Conservation (phyloP, 2,113 vertebrate species). For the Muntiacus reevesi region DNA sequence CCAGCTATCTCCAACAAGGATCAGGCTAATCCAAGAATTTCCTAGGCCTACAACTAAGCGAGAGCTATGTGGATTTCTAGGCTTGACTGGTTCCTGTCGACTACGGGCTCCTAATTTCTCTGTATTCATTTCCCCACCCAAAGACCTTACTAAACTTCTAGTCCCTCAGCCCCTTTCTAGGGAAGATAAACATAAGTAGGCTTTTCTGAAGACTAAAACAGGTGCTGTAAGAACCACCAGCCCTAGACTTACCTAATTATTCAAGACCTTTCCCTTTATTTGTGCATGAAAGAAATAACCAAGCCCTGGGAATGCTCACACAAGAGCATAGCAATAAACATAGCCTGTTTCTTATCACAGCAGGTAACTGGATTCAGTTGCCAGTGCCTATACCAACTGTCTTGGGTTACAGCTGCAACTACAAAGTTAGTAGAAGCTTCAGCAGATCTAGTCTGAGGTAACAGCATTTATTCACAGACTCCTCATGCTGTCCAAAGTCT, state of each 20-base stretch:
- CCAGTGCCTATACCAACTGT: neutral
- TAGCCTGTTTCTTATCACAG: neutral
- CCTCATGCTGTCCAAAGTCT: neutral
- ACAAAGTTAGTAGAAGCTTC: neutral
- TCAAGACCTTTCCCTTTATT: neutral
- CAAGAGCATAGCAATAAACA: neutral
- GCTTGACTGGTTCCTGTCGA: neutral
- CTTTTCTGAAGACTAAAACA: neutral
- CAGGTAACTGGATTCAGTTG: neutral
- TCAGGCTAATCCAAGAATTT: neutral
- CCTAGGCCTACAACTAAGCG: neutral
- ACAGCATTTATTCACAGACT: neutral
- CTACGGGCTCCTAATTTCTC: neutral
- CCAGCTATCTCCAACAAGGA: neutral
- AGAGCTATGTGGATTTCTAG: neutral
- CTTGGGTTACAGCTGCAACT: neutral
- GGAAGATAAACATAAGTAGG: neutral
- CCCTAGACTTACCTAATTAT: neutral
- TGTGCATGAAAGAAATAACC: neutral
- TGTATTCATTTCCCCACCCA: neutral
- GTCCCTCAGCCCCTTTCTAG: neutral
- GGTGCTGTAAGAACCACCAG: neutral
- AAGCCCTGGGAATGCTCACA: neutral
- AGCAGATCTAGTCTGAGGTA: neutral
- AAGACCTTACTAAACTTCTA: neutral